Evolutionary conservation across 2,888 invertebrate genomes (phyloP).

Genomic region (Cetonia aurata): DNA sequence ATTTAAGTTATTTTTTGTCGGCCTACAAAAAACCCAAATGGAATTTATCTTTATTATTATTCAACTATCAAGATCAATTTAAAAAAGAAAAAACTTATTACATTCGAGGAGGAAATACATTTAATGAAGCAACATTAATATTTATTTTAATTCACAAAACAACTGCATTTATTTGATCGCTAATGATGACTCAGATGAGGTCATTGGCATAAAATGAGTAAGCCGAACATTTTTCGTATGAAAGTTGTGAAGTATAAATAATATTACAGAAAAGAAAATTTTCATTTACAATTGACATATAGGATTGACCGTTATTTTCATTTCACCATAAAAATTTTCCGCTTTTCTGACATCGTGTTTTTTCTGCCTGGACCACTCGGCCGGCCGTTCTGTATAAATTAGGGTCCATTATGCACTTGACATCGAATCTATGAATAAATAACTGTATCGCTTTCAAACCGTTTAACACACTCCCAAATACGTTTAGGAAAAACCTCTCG

Average conservation of each 20-base stretch:
- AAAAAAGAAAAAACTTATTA: no score
- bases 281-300: no score
- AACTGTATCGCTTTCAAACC: slow-evolving; percentile 43
- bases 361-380: slow-evolving; percentile 20
- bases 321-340: no score
- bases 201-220: slow-evolving; percentile 3
- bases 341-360: no score
- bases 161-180: background rate
- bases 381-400: slow-evolving; percentile 45
- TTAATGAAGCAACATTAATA: background rate
- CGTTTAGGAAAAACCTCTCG: slow-evolving; percentile 17
- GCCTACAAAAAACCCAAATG: no score
- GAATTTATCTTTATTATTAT: no score
- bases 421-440: slow-evolving; percentile 48
- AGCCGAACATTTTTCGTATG: background rate
- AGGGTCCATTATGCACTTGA: slow-evolving; percentile 46
- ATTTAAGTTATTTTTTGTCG: no score
- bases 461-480: slow-evolving; percentile 44
- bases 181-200: background rate
- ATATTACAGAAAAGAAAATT: no score
- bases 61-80: no score
- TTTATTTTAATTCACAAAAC: background rate
- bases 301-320: no score
- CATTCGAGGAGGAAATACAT: background rate
- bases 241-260: no score